These are phyloP conservation scores for Parauchenoglanis punctatus DNA, from an alignment of 2,797 vertebrate species.

Conservation along the genomic window DNA sequence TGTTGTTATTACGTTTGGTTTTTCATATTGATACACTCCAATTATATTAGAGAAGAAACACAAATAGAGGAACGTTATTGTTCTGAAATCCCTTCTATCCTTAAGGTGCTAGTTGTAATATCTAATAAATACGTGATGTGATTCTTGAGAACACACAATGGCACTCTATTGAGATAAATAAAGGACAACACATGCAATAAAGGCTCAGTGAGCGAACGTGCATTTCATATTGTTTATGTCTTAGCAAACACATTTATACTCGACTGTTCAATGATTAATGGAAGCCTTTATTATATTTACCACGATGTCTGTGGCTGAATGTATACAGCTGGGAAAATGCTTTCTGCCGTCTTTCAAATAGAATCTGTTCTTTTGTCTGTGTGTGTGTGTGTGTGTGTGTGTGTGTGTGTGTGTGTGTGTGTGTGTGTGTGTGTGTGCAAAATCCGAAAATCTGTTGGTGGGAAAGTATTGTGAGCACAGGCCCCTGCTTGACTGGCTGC, in stretches of 20 bases:
- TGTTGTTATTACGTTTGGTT: neutral
- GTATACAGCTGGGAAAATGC: slow-evolving; percentile 19
- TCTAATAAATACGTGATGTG: neutral
- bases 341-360: slow-evolving; percentile 33
- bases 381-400: slow-evolving; percentile 28
- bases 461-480: slow-evolving; percentile 38
- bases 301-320: slow-evolving; percentile 18
- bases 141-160: slow-evolving; percentile 1
- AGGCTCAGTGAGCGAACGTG: neutral
- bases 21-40: neutral
- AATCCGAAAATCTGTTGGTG: slow-evolving; percentile 49
- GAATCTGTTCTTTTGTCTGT: slow-evolving; percentile 32
- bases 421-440: slow-evolving; percentile 20
- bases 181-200: slow-evolving; percentile 2
- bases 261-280: slow-evolving; percentile 39
- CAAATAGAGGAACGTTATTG: neutral
- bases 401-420: slow-evolving; percentile 29
- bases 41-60: neutral
- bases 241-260: slow-evolving; percentile 29
- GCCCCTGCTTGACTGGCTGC: slow-evolving; percentile 33
- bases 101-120: neutral
- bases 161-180: neutral
- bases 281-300: slow-evolving; percentile 36
- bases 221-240: slow-evolving; percentile 2
- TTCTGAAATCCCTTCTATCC: neutral